phyloP scores from a whole-genome alignment of 2,113 vertebrate species.

The Ia io region DNA sequence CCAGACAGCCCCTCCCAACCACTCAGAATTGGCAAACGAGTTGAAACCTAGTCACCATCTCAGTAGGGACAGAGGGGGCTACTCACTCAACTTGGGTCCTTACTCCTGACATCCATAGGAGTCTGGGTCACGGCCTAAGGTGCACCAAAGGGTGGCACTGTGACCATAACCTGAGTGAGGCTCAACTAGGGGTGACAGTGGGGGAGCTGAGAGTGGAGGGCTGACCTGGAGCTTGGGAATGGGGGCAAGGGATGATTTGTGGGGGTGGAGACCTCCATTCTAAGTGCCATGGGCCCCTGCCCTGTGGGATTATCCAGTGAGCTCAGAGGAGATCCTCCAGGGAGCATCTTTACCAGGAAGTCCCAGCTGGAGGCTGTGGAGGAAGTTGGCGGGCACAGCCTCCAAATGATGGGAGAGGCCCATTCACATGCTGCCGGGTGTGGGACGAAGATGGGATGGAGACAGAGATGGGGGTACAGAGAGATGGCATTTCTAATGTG shows the following conservation, averaged over 20 bases:
- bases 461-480: not conserved
- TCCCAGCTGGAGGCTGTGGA: not conserved
- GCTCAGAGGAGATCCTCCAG: not conserved
- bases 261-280: not conserved
- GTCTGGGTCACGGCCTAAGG: not conserved
- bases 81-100: rapidly evolving
- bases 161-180: not conserved
- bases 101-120: not conserved
- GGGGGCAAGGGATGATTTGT: rapidly evolving
- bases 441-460: rapidly evolving
- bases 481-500: not conserved
- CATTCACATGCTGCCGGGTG: rapidly evolving
- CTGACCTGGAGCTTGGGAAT: not conserved
- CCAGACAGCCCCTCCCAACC: rapidly evolving
- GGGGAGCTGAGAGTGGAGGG: rapidly evolving
- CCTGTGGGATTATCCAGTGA: not conserved
- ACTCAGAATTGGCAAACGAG: not conserved
- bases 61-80: not conserved
- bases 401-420: rapidly evolving
- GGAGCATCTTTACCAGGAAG: rapidly evolving
- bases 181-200: not conserved
- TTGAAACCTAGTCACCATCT: not conserved
- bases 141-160: not conserved
- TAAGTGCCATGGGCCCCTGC: not conserved
- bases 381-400: not conserved